phyloP scores from a whole-genome alignment of 2,797 vertebrate species.

The Malurus splendens region DNA sequence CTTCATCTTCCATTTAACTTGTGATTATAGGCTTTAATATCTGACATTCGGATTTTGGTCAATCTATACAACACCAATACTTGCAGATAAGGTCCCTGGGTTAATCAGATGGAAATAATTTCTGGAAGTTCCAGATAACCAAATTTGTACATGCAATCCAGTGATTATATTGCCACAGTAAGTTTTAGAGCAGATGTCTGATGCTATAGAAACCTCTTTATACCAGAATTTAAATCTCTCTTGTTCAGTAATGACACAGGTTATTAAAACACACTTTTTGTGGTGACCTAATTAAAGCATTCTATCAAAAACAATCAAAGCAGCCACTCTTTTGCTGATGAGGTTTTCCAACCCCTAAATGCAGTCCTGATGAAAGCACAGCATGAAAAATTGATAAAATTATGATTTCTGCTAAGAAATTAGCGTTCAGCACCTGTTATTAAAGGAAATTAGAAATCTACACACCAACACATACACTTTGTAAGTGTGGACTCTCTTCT shows the following conservation, averaged over 20 bases:
- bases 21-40: conserved; percentile 66
- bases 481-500: conserved; percentile 23
- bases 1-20: conserved; percentile 66
- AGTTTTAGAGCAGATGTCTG: conserved; percentile 66
- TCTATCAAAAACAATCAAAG: conserved; percentile 59
- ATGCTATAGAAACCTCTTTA: conserved; percentile 45
- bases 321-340: background rate
- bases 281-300: conserved; percentile 61
- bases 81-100: conserved; percentile 63
- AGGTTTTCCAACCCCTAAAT: conserved; percentile 33
- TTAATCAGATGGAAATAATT: conserved; percentile 71
- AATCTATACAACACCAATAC: conserved; percentile 60
- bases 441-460: conserved; percentile 70
- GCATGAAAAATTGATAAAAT: conserved; percentile 60
- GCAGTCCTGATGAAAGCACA: conserved; percentile 42
- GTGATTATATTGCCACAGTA: conserved; percentile 56
- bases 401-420: conserved; percentile 63
- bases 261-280: conserved; percentile 66
- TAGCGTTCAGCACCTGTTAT: conserved; percentile 60
- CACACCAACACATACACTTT: conserved; percentile 48
- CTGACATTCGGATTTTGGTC: conserved; percentile 64
- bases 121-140: conserved; percentile 70
- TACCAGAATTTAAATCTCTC: conserved; percentile 53
- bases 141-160: conserved; percentile 64
- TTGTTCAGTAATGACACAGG: conserved; percentile 51